Evolutionary conservation across 2,797 vertebrate genomes (phyloP), one percentile per base, ranked within the genome.

Genomic region (Pterois miles): DNA sequence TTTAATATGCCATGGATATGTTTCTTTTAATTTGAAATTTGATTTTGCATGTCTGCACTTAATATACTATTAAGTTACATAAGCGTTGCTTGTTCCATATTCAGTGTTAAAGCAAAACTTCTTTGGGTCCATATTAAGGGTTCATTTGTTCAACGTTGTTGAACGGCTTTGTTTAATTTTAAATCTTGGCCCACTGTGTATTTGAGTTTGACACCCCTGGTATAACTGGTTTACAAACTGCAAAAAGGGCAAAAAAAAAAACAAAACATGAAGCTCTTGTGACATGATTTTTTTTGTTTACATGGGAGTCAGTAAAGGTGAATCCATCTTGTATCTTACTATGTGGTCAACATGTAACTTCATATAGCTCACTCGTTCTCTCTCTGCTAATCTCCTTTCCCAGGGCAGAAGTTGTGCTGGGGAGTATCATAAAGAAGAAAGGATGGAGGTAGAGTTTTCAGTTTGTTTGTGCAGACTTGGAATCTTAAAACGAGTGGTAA

Each of bases 351-450:
- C 20, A 31, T 58, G 10, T 58, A 58, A 58, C 31, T 5, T 27
- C 25, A 22, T n/a, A 36, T 43, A 16, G 14, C 23, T 43, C 3
- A 60, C 31, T 60, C 43, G 38, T n/a, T 59, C 8, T 53, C 29
- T 36, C 20, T 38, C 6, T 59, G 2, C 29, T 58, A 5, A 43
- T 48, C 40, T 50, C 8, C 4, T 53, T 60, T 70, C n/a, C 22
- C 82, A 99, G 98, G 91, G 97, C 97, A 0, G 98, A 98, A 86
- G 93, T 96, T 58, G 96, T 98, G 14, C 88, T 99, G 73, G 98
- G 98, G 20, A 97, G 90, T 80, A 96, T 99, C 86, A 96, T 99
- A 80, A 98, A 98, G 96, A 98, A 98, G 93, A 99, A 98, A 83
- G 97, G 97, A 79, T 99, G 98, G 98, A 97, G 98, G 98, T 99